These are phyloP conservation scores for Diachrysia chrysitis DNA, from an alignment of 2,888 invertebrate species.

Conservation along the genomic window DNA sequence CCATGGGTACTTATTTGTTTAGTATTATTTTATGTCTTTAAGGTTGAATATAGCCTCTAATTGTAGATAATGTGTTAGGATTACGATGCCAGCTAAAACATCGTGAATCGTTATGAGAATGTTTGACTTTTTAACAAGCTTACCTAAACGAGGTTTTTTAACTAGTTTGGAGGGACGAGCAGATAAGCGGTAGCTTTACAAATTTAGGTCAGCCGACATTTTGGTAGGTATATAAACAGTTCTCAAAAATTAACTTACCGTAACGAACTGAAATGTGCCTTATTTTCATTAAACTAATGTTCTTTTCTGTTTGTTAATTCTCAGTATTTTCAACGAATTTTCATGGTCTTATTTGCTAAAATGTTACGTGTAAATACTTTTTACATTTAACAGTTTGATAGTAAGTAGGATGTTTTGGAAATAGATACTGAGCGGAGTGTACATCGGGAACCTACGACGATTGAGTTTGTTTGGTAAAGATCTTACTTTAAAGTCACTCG, in stretches of 20 bases:
- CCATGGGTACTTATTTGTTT: neutral
- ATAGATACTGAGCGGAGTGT: neutral
- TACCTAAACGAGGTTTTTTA: conserved; percentile 36
- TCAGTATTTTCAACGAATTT: neutral
- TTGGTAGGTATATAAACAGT: conserved; percentile 23
- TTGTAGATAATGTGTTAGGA: conserved; percentile 6
- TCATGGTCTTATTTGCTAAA: neutral
- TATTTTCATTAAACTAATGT: neutral
- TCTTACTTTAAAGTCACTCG: no score
- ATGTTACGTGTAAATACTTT: conserved; percentile 3
- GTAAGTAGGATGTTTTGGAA: neutral
- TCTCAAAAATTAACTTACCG: conserved; percentile 6
- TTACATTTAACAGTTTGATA: neutral
- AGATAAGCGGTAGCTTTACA: conserved; percentile 32
- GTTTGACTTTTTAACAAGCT: conserved; percentile 50
- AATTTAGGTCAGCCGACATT: conserved; percentile 27
- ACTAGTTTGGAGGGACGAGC: conserved; percentile 33
- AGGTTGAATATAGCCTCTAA: neutral
- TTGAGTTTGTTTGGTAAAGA: no score
- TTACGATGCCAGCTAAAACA: conserved; percentile 31
- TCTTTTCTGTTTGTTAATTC: conserved; percentile 62
- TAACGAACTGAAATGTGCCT: conserved; percentile 5
- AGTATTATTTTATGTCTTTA: neutral
- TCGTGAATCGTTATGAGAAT: conserved; percentile 34
- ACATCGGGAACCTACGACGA: no score